Percentiles rank a stretch among this genome's conserved stretches.
phyloP scores from a whole-genome alignment of 2,888 invertebrate genomes.

The Ochropleura leucogaster region DNA sequence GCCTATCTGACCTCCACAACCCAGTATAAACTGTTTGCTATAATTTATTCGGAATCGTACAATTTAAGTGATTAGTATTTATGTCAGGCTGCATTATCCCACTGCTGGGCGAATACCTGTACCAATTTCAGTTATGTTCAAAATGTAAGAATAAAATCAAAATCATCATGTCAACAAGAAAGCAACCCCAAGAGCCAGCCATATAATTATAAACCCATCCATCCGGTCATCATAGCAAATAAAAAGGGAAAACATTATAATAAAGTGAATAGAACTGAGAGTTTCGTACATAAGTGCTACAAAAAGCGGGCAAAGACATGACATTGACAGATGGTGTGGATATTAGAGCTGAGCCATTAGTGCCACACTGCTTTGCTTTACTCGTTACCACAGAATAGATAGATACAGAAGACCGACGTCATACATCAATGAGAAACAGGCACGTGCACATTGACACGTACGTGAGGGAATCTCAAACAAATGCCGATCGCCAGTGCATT shows the following conservation, averaged over 20 bases:
- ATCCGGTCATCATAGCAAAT: constrained; percentile 56
- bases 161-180: background rate
- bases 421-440: background rate
- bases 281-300: constrained; percentile 77
- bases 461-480: background rate
- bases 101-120: background rate
- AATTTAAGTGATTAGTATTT: background rate
- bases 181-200: background rate
- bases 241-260: constrained; percentile 69
- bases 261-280: constrained; percentile 73
- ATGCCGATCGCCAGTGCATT: background rate
- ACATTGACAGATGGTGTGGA: constrained; percentile 87
- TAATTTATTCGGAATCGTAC: background rate
- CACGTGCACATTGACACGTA: background rate
- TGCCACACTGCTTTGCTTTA: constrained; percentile 79
- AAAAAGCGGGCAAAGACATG: constrained; percentile 82
- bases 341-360: constrained; percentile 82
- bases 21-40: background rate
- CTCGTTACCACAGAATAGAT: constrained; percentile 59
- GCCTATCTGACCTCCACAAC: background rate
- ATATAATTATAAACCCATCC: constrained; percentile 37
- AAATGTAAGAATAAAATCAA: background rate
- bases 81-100: too few species aligned
- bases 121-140: background rate
- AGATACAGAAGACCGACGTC: background rate